Conservation (phyloP, 2,113 vertebrate species). For the Trematocara nigrifrons region DNA sequence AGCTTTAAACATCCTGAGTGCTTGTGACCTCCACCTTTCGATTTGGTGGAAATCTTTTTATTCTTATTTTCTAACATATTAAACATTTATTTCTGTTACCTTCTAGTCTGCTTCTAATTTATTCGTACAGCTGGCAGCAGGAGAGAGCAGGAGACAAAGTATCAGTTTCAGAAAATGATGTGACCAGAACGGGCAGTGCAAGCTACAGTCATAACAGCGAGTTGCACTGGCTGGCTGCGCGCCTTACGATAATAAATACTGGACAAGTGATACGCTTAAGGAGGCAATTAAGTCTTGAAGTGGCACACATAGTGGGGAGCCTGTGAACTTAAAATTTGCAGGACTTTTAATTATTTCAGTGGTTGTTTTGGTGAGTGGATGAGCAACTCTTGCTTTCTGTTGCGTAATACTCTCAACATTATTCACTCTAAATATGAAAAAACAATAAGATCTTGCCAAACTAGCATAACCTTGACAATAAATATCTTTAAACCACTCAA, state of each 20-base stretch:
- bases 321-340: background rate
- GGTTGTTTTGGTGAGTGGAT: background rate
- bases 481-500: background rate
- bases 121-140: background rate
- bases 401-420: background rate
- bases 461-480: background rate
- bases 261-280: background rate
- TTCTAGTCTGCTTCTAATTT: background rate
- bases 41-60: background rate
- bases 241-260: background rate
- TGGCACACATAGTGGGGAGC: background rate
- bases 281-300: slow-evolving; percentile 20
- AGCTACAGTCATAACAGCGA: background rate
- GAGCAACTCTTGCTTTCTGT: background rate
- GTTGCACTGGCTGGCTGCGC: background rate
- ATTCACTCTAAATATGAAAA: background rate
- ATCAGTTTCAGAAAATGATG: background rate
- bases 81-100: background rate
- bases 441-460: background rate
- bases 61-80: background rate
- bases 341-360: background rate
- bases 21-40: background rate
- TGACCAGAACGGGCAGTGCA: background rate
- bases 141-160: background rate
- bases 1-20: background rate